Conservation (phyloP, 2,888 invertebrate genomes). For the Catocala fraxini region DNA sequence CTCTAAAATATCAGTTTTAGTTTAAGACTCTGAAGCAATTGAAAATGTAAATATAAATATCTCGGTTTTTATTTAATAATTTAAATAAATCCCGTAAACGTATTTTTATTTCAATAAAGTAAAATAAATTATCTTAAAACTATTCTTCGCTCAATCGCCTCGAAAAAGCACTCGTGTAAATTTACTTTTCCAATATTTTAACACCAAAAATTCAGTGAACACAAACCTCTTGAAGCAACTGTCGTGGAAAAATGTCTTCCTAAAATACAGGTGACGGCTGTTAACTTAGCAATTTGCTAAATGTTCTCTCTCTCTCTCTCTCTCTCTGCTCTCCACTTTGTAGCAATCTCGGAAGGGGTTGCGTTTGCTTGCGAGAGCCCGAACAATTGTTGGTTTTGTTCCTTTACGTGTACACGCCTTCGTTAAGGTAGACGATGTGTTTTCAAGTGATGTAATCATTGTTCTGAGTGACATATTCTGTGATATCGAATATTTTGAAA, state of each 20-base stretch:
- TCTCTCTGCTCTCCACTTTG: conserved; percentile 19
- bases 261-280: conserved; percentile 38
- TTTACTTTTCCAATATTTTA: not conserved
- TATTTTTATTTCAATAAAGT: too few relatives aligned
- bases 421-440: not conserved
- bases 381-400: conserved; percentile 35
- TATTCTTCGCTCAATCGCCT: not conserved
- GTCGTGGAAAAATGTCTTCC: conserved; percentile 9
- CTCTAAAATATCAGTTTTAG: too few relatives aligned
- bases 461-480: too few relatives aligned
- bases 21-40: too few relatives aligned
- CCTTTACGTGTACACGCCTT: conserved; percentile 4
- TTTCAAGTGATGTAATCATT: not conserved
- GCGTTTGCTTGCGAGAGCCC: conserved; percentile 25
- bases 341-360: conserved; percentile 35
- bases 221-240: conserved; percentile 1
- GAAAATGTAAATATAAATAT: too few relatives aligned
- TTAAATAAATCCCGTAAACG: too few relatives aligned
- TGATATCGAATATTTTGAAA: too few relatives aligned
- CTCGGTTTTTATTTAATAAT: too few relatives aligned
- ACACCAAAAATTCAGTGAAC: not conserved
- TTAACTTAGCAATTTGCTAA: conserved; percentile 56
- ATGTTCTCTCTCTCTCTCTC: conserved; percentile 36
- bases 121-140: too few relatives aligned
- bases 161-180: not conserved